Evolutionary conservation across 2,113 vertebrate genomes (phyloP), one percentile per base, ranked within the genome.

Genomic region (Halcyon senegalensis): DNA sequence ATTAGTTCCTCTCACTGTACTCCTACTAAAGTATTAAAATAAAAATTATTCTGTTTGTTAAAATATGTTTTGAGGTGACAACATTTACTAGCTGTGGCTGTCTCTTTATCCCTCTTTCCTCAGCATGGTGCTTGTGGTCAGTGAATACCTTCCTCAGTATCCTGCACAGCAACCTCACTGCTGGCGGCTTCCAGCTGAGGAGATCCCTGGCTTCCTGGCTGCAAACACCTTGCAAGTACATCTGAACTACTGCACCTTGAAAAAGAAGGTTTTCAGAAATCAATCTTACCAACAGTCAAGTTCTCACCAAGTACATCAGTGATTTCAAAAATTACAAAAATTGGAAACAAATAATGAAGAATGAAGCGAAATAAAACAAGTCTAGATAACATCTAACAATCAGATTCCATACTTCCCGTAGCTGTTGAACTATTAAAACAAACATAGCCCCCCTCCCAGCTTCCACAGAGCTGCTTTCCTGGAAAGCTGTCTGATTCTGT

Each of bases 61-160:
- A 37, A 70, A 28, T 17, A 31, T 0, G 0, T 0, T 13, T 68
- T 63, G 7, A 18, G 41, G 20, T 33, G 13, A 53, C 10, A 59
- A 13, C 5, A 6, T 28, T 46, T 48, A 20, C 18, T 12, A 39
- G 37, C n/a, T 69, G 37, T 23, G 21, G 27, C 59, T 20, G 37
- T 60, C 51, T 23, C 2, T 60, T n/a, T 41, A 9, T 51, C 7
- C 3, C 15, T 73, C 23, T 48, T 58, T 11, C 37, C 16, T 77
- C 21, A 35, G 16, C 41, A 39, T 13, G 8, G 14, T 20, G 30
- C 14, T 53, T 41, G 3, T 3, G 20, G 44, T 12, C 55, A 74
- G 4, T 33, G 23, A 63, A 9, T 10, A 58, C 9, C 28, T 5
- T n/a, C 16, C 28, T 13, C 25, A 19, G 8, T 4, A 44, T 9